phyloP scores from a whole-genome alignment of 2,113 vertebrate genomes.

The Propithecus coquereli region DNA sequence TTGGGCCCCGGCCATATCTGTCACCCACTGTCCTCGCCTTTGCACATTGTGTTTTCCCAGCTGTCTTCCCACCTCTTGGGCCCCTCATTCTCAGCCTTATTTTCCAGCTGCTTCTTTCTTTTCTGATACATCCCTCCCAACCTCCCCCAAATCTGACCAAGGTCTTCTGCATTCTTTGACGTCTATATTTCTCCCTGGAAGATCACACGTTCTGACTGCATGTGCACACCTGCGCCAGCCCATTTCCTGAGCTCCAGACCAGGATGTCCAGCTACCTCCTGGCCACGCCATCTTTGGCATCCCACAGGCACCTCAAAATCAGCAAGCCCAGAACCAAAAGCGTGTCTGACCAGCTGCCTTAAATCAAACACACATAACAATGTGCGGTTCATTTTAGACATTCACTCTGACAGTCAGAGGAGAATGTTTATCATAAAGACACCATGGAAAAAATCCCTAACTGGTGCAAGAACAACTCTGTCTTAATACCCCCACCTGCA shows the following conservation, averaged over 20 bases:
- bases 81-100: neutral
- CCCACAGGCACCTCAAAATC: neutral
- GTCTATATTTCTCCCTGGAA: neutral
- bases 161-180: neutral
- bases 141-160: neutral
- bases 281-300: neutral
- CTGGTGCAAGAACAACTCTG: neutral
- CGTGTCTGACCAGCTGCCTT: neutral
- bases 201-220: neutral
- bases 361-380: neutral
- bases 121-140: neutral
- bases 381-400: neutral
- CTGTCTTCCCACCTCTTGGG: neutral
- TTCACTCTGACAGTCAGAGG: neutral
- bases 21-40: neutral
- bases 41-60: neutral
- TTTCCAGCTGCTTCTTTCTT: neutral
- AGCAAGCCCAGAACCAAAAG: neutral
- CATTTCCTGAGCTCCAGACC: neutral
- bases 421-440: neutral
- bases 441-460: neutral
- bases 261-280: neutral
- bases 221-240: neutral
- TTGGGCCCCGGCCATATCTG: accelerated
- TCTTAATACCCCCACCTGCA: neutral